Evolutionary conservation across 2,797 vertebrate genomes (phyloP).

Genomic region (Pipistrellus kuhlii): DNA sequence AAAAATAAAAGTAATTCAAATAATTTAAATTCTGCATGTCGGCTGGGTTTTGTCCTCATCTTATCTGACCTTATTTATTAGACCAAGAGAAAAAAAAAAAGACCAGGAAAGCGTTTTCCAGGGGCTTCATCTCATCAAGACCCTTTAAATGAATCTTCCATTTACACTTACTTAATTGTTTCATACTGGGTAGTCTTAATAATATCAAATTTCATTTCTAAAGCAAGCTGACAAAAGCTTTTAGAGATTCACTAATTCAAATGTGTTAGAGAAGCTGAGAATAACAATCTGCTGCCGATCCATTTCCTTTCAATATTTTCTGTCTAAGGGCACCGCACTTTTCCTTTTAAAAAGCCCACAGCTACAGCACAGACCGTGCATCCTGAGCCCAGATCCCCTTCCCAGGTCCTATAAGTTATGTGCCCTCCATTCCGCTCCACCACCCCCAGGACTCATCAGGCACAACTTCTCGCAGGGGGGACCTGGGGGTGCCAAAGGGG

Average conservation of each 20-base stretch:
- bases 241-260: slow-evolving; percentile 45
- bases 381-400: no score
- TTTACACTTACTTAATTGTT: slow-evolving; percentile 53
- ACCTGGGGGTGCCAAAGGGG: background rate
- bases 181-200: slow-evolving; percentile 41
- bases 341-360: background rate
- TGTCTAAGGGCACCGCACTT: background rate
- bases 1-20: slow-evolving; percentile 23
- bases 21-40: slow-evolving; percentile 69
- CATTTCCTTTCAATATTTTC: slow-evolving; percentile 7
- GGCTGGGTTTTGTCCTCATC: slow-evolving; percentile 67
- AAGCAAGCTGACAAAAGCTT: slow-evolving; percentile 59
- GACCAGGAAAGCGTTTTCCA: background rate
- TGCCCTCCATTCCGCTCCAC: background rate
- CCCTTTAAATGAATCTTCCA: slow-evolving; percentile 45
- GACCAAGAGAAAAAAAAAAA: background rate
- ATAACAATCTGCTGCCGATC: background rate
- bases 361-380: background rate
- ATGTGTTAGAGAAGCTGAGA: slow-evolving; percentile 48
- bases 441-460: fast-evolving
- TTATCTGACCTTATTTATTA: slow-evolving; percentile 76
- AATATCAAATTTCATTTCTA: slow-evolving; percentile 63
- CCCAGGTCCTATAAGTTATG: background rate
- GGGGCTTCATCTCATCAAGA: background rate
- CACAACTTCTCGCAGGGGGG: background rate